Evolutionary conservation across 2,113 vertebrate genomes (phyloP).

Genomic region (Sebastes schlegelii): DNA sequence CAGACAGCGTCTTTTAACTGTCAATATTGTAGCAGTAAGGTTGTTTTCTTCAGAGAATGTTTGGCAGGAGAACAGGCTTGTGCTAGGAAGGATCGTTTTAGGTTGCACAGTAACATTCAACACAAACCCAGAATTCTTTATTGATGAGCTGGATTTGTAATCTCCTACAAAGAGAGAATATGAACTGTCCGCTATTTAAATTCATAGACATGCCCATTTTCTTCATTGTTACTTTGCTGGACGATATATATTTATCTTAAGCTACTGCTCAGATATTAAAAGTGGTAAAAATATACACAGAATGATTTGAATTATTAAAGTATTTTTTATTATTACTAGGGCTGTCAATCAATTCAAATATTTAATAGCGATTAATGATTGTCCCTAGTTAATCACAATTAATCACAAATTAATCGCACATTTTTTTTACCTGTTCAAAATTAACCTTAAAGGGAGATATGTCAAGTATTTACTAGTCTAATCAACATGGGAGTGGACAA

Average conservation of each 20-base stretch:
- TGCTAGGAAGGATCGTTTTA: not conserved
- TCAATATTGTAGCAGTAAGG: slow-evolving; percentile 10
- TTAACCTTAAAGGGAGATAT: too few relatives aligned
- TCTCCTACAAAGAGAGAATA: not conserved
- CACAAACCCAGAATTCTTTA: not conserved
- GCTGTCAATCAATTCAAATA: too few relatives aligned
- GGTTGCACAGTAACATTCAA: not conserved
- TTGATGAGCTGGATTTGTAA: not conserved
- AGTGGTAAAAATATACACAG: not conserved
- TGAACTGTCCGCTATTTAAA: not conserved
- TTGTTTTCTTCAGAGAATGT: slow-evolving; percentile 29
- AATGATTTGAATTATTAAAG: not conserved
- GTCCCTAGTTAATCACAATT: too few relatives aligned
- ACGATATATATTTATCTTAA: not conserved
- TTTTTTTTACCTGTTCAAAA: too few relatives aligned
- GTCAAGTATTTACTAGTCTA: too few relatives aligned
- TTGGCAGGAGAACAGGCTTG: slow-evolving; percentile 34
- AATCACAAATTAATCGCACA: too few relatives aligned
- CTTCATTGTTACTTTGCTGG: too few relatives aligned
- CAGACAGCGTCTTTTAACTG: slow-evolving; percentile 26
- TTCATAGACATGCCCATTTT: not conserved
- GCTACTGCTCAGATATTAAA: not conserved
- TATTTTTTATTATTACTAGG: not conserved
- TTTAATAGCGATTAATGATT: too few relatives aligned
- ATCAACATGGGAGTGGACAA: too few relatives aligned